Conservation (phyloP, 2,113 vertebrate species). For the Osmerus mordax region DNA sequence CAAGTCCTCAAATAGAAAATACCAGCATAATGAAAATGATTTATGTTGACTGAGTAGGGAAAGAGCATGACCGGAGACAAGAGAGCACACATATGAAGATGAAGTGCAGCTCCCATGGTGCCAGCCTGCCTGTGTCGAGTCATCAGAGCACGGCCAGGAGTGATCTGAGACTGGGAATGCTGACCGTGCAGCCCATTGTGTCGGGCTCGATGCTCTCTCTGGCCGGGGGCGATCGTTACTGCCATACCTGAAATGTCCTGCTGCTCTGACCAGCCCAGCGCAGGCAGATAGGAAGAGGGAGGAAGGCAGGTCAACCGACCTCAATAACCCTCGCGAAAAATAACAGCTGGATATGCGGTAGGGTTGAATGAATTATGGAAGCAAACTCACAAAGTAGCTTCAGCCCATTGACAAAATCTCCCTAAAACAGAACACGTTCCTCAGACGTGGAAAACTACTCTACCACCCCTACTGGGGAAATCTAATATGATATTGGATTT, state of each 20-base stretch:
- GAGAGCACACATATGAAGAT: neutral
- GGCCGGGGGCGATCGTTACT: neutral
- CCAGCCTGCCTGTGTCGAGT: neutral
- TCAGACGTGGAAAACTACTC: no score
- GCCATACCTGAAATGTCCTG: neutral
- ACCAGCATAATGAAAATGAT: neutral
- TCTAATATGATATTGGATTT: no score
- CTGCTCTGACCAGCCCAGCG: neutral
- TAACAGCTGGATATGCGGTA: no score
- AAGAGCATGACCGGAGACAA: neutral
- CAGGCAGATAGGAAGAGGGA: neutral
- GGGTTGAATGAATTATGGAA: no score
- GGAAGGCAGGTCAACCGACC: neutral
- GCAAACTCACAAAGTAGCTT: neutral
- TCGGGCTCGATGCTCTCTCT: neutral
- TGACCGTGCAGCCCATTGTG: conserved; percentile 8
- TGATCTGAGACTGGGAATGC: conserved; percentile 10
- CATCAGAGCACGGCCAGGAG: neutral
- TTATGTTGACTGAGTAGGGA: neutral
- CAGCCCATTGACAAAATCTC: neutral
- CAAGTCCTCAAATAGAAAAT: neutral
- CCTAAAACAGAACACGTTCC: neutral
- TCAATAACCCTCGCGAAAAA: no score
- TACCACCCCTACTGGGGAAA: no score
- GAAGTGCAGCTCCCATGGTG: conserved; percentile 4